These are phyloP conservation scores for Tupiocoris notatus DNA, from an alignment of 2,888 invertebrate species.

Conservation along the genomic window DNA sequence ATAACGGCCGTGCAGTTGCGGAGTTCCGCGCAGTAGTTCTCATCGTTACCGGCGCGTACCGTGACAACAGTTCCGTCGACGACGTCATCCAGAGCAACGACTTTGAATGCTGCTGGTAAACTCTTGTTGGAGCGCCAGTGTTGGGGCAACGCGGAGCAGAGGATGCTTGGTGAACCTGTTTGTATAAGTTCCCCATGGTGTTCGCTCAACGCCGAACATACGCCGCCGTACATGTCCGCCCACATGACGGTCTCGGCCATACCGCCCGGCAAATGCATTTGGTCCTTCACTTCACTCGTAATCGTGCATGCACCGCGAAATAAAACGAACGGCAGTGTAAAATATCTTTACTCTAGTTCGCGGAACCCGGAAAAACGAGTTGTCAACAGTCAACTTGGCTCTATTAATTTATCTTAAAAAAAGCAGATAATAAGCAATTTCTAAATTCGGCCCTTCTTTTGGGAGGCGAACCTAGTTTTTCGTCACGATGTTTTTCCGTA, in stretches of 20 bases:
- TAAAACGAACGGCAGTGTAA: too few relatives aligned
- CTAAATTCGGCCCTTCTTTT: too few relatives aligned
- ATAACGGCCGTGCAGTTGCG: slow-evolving; percentile 91
- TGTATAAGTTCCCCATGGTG: slow-evolving; percentile 90
- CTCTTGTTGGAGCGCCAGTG: slow-evolving; percentile 99
- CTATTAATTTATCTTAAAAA: too few relatives aligned
- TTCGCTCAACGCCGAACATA: slow-evolving; percentile 75
- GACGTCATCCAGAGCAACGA: slow-evolving; percentile 89
- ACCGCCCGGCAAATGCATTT: slow-evolving; percentile 49
- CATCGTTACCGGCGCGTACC: slow-evolving; percentile 95
- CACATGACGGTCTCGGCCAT: slow-evolving; percentile 42
- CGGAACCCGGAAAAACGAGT: too few relatives aligned
- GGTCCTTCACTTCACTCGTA: slow-evolving; percentile 26
- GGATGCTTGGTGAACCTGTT: slow-evolving; percentile 92
- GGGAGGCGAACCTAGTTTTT: too few relatives aligned
- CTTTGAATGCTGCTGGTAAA: slow-evolving; percentile 93
- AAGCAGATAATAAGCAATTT: too few relatives aligned
- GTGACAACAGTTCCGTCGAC: slow-evolving; percentile 92
- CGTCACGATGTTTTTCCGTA: not conserved
- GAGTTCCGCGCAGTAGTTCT: slow-evolving; percentile 93
- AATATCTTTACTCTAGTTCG: too few relatives aligned
- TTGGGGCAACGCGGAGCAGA: slow-evolving; percentile 88
- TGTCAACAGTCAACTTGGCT: too few relatives aligned
- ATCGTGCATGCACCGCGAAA: not conserved
- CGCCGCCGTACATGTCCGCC: slow-evolving; percentile 49